Percentiles rank a stretch among this genome's conserved stretches.
phyloP scores from a whole-genome alignment of 2,888 invertebrate species.

The Acleris sparsana region DNA sequence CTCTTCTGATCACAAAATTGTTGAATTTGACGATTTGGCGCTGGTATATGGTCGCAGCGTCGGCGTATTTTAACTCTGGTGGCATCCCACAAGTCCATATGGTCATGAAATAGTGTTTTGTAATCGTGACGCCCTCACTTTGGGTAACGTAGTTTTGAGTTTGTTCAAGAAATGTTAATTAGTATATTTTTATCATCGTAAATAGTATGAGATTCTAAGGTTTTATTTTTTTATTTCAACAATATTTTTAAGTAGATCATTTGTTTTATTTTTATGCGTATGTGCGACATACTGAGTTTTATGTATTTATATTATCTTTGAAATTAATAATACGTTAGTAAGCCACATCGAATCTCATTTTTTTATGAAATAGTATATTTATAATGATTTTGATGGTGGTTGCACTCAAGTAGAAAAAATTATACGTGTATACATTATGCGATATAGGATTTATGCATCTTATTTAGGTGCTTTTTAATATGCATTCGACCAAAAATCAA shows the following conservation, averaged over 20 bases:
- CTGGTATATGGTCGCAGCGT: no score
- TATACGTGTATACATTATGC: slow-evolving; percentile 23
- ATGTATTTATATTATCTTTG: slow-evolving; percentile 5
- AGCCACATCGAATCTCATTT: slow-evolving; percentile 52
- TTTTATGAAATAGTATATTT: slow-evolving; percentile 38
- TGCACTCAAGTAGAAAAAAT: slow-evolving; percentile 35
- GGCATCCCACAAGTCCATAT: no score
- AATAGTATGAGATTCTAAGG: slow-evolving; percentile 22
- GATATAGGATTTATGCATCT: slow-evolving; percentile 23
- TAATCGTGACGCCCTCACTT: no score
- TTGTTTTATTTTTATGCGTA: slow-evolving; percentile 16
- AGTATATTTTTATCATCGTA: slow-evolving; percentile 2
- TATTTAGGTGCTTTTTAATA: slow-evolving; percentile 13
- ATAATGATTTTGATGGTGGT: slow-evolving; percentile 40
- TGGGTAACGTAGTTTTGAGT: neutral
- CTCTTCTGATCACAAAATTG: no score
- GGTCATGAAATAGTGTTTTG: no score
- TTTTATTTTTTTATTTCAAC: slow-evolving; percentile 29
- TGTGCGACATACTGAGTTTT: slow-evolving; percentile 14
- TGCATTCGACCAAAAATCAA: slow-evolving; percentile 28
- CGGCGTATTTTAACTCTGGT: no score
- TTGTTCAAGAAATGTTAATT: slow-evolving; percentile 5
- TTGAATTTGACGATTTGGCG: no score
- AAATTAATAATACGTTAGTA: slow-evolving; percentile 25
- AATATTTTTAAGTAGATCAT: slow-evolving; percentile 34